These are phyloP conservation scores for Lycaon pictus DNA, from an alignment of 2,113 vertebrate genomes.

Conservation along the genomic window DNA sequence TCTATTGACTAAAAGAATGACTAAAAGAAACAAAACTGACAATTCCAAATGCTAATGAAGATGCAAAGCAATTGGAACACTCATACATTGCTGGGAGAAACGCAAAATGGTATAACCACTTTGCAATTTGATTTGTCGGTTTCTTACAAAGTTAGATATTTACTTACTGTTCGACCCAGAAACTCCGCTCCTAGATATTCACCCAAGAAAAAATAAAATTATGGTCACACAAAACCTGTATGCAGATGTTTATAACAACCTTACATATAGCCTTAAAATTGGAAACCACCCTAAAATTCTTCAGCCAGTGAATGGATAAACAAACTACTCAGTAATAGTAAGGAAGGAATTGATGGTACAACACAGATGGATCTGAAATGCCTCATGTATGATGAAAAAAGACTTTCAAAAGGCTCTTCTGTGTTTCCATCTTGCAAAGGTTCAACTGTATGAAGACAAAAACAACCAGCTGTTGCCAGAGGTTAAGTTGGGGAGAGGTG, in stretches of 20 bases:
- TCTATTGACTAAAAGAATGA: neutral
- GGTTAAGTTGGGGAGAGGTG: neutral
- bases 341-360: neutral
- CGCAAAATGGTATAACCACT: neutral
- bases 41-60: neutral
- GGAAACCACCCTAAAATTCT: neutral
- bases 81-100: neutral
- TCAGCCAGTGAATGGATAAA: neutral
- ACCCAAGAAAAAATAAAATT: neutral
- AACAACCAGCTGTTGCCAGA: neutral
- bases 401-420: neutral
- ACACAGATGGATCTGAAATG: neutral
- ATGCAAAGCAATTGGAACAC: neutral
- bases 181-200: neutral
- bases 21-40: conserved; percentile 28
- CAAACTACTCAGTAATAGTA: neutral
- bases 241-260: neutral
- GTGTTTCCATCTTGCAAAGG: neutral
- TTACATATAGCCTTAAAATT: neutral
- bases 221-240: neutral
- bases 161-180: neutral
- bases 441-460: neutral
- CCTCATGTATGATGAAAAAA: neutral
- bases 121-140: neutral
- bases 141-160: neutral